Evolutionary conservation across 1,140 invertebrate species (phyloP).

Genomic region (Listronotus oregonensis): DNA sequence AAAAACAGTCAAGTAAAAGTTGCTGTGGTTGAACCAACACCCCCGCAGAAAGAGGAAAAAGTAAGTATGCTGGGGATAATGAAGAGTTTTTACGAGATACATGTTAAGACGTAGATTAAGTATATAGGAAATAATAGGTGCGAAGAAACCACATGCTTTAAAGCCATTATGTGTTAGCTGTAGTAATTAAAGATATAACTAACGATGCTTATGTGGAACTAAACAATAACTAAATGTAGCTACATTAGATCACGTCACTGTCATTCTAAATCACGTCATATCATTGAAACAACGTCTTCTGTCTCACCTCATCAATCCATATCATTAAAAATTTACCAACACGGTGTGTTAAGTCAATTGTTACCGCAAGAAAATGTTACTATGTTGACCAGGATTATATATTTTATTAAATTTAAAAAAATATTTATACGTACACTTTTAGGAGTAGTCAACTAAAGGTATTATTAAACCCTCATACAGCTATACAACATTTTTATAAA

Average conservation of each 20-base stretch:
- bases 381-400: no score
- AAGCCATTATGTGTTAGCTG: not conserved
- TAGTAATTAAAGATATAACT: not conserved
- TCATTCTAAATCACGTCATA: slow-evolving; percentile 1
- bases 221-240: slow-evolving; percentile 11
- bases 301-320: no score
- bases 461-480: no score
- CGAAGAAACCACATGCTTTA: not conserved
- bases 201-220: slow-evolving; percentile 16
- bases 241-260: not conserved
- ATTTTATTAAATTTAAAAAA: no score
- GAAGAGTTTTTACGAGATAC: slow-evolving; percentile 67
- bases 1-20: slow-evolving; percentile 66
- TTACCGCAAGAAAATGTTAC: no score
- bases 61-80: slow-evolving; percentile 63
- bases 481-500: no score
- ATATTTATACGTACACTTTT: no score
- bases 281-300: not conserved
- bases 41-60: slow-evolving; percentile 62
- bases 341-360: no score
- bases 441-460: no score
- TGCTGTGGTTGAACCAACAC: slow-evolving; percentile 64
- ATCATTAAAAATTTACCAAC: no score
- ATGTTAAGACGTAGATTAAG: slow-evolving; percentile 62
- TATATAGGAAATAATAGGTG: not conserved